Conservation (phyloP, 2,797 vertebrate species). For the Crax fasciolata region DNA sequence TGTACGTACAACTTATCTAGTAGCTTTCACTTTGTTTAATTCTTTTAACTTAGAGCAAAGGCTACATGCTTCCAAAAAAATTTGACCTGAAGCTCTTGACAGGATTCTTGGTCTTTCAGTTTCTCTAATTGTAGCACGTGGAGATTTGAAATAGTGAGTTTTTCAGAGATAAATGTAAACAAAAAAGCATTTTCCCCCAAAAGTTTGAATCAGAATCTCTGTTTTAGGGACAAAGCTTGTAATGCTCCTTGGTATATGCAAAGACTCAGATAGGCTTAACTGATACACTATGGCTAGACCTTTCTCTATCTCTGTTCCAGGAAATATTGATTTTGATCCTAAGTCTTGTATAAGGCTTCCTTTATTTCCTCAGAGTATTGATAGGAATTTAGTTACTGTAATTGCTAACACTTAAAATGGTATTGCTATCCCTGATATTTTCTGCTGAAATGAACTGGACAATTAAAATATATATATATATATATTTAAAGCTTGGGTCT, state of each 20-base stretch:
- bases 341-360: neutral
- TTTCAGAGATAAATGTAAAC: neutral
- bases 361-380: conserved; percentile 8
- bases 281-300: neutral
- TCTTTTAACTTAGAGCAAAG: neutral
- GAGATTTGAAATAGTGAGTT: neutral
- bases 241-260: neutral
- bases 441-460: neutral
- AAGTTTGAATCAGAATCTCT: neutral
- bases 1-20: neutral
- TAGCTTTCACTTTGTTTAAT: conserved; percentile 32
- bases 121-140: neutral
- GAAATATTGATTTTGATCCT: neutral
- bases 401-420: neutral
- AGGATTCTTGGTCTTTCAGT: neutral
- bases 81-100: neutral
- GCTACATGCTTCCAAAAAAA: neutral
- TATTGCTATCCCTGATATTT: neutral
- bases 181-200: neutral
- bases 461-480: neutral
- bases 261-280: neutral
- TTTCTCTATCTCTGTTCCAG: neutral
- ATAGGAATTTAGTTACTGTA: neutral
- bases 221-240: neutral
- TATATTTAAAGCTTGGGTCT: neutral